Evolutionary conservation across 2,888 invertebrate species (phyloP).

Genomic region (Agrochola lychnidis): DNA sequence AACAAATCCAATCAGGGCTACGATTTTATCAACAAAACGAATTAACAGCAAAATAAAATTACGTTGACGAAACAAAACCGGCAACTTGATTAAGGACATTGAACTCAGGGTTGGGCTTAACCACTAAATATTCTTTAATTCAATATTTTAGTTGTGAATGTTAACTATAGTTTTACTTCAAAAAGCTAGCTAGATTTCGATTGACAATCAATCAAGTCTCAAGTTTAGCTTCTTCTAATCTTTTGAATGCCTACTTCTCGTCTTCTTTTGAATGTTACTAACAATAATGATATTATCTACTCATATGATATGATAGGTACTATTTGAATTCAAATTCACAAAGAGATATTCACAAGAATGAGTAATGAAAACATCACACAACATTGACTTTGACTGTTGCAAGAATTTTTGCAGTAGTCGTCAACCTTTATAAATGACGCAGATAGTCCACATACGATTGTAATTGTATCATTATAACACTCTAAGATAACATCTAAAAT

Average conservation of each 20-base stretch:
- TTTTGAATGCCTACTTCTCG: neutral
- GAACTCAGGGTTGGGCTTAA: neutral
- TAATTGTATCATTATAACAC: conserved; percentile 86
- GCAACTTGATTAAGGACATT: conserved; percentile 17
- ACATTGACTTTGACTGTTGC: neutral
- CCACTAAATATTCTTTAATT: neutral
- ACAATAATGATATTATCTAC: neutral
- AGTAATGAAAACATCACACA: neutral
- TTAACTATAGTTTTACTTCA: neutral
- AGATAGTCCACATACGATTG: conserved; percentile 68
- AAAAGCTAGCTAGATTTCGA: neutral
- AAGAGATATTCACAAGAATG: neutral
- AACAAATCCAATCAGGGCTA: neutral
- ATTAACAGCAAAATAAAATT: conserved; percentile 10
- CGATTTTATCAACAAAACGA: conserved; percentile 13
- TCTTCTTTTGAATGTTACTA: too few relatives aligned
- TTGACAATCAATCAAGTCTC: neutral
- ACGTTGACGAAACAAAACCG: neutral
- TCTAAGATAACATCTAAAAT: conserved; percentile 81
- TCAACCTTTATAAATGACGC: neutral
- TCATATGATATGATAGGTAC: neutral
- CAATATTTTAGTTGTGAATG: neutral
- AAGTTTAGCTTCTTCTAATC: neutral
- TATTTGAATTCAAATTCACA: neutral
- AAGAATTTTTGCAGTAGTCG: neutral